Base-by-base conservation (phyloP, 2,888 invertebrate species). In the Camptogramma bilineatum region DNA sequence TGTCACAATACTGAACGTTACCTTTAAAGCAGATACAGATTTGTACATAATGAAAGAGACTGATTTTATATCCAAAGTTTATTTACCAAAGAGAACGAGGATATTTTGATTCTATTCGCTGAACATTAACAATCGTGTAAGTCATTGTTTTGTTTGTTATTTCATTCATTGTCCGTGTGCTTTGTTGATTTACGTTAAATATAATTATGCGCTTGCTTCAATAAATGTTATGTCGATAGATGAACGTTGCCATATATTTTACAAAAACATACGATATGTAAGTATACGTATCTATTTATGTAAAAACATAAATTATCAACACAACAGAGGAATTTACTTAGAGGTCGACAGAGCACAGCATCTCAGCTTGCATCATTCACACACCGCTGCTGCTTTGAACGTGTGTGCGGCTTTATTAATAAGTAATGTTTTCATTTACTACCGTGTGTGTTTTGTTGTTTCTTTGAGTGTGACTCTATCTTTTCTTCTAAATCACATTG, bases 121-220 rank as follows among this genome's bases (percentile, higher is more conserved):
- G 89, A 91, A 88, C 86, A 85, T 90, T 88, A 83, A 87, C 83
- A 84, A 80, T 88, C 84, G 92, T 91, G 93, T 93, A 93, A 93
- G 93, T 93, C 88, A 88, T 39, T 90, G 87, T 91, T 92, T 93
- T 91, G 91, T 91, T 92, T 91, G 90, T 90, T 91, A 87, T 87
- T 87, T 90, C 89, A 88, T 81, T 89, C 93, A 92, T 91, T 89
- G 90, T 93, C 86, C 87, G 90, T 93, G 93, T 92, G 92, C 92
- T 91, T 28, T 91, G 84, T 82, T 86, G 81, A 81, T 86, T 90
- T 82, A 84, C 76, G 76, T 82, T 80, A 64, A 77, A 76, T 82
- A 81, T 86, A 48, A 55, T 47, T 34, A 42, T 62, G 83, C 86
- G 91, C 92, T 91, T 92, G 92, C 92, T 91, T 91, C 81, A 79